Percentiles rank a stretch among this genome's conserved stretches.
These are phyloP conservation scores for Eubasilissa regina DNA, from an alignment of 1,140 invertebrate genomes.

Conservation along the genomic window DNA sequence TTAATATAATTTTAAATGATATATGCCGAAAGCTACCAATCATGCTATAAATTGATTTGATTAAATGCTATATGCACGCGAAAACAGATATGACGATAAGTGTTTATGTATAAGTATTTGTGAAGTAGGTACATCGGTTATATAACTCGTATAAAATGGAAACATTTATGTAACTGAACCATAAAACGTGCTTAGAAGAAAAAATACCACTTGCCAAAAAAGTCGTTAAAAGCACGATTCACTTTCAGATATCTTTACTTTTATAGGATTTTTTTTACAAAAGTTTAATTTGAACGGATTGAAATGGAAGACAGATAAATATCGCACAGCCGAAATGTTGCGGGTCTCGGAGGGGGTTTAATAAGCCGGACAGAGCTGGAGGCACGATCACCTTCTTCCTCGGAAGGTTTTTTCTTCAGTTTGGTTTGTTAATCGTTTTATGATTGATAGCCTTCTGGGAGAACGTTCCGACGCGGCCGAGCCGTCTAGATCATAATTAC, in stretches of 20 bases:
- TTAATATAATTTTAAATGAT: too few relatives aligned
- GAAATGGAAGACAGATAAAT: slow-evolving; percentile 30
- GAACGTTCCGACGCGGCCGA: slow-evolving; percentile 9
- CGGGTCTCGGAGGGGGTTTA: slow-evolving; percentile 5
- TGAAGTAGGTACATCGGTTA: too few relatives aligned
- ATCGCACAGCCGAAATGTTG: slow-evolving; percentile 37
- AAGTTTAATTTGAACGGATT: slow-evolving; percentile 8
- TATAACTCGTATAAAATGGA: background rate
- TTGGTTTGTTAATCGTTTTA: slow-evolving; percentile 54
- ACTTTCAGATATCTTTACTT: slow-evolving; percentile 36
- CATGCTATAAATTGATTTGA: too few relatives aligned
- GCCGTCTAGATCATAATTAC: slow-evolving; percentile 21
- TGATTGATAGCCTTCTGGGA: slow-evolving; percentile 47
- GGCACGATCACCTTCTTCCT: slow-evolving; percentile 2
- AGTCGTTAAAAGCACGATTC: slow-evolving; percentile 41
- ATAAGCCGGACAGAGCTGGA: slow-evolving; percentile 6
- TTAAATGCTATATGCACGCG: too few relatives aligned
- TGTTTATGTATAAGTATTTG: too few relatives aligned
- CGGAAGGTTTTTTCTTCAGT: slow-evolving; percentile 27
- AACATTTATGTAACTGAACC: slow-evolving; percentile 8
- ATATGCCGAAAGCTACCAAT: too few relatives aligned
- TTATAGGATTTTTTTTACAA: slow-evolving; percentile 24
- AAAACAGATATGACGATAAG: too few relatives aligned
- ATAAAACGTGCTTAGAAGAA: slow-evolving; percentile 26
- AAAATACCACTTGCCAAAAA: slow-evolving; percentile 29